These are phyloP conservation scores for Poeciliopsis prolifica DNA, from an alignment of 2,113 vertebrate genomes.

Conservation along the genomic window DNA sequence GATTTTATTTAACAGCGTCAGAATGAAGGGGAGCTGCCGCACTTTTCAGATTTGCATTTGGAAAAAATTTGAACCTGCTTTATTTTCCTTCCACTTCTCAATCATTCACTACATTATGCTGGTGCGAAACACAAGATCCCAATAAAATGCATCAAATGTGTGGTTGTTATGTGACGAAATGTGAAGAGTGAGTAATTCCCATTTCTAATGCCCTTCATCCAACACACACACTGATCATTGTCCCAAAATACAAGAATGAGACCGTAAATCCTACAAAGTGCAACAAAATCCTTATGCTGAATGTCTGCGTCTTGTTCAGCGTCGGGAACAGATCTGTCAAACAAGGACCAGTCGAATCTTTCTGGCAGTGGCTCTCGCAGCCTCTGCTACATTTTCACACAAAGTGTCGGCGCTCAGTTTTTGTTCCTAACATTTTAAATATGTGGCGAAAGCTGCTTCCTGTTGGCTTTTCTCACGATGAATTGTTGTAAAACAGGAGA, in stretches of 20 bases:
- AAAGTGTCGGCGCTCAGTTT: slow-evolving; percentile 7
- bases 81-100: not conserved
- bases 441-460: slow-evolving; percentile 14
- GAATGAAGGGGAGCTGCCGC: too few species aligned
- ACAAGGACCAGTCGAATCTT: slow-evolving; percentile 50
- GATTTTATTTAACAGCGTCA: too few species aligned
- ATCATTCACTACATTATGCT: not conserved
- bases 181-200: slow-evolving; percentile 33
- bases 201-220: slow-evolving; percentile 36
- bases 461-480: slow-evolving; percentile 37
- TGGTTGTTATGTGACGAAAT: not conserved
- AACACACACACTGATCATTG: slow-evolving; percentile 6
- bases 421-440: slow-evolving; percentile 9
- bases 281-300: slow-evolving; percentile 71
- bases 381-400: slow-evolving; percentile 7
- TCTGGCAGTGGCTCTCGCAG: slow-evolving; percentile 14
- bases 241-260: slow-evolving; percentile 21
- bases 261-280: slow-evolving; percentile 40
- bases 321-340: slow-evolving; percentile 29
- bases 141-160: not conserved
- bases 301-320: slow-evolving; percentile 50
- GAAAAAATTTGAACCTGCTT: not conserved
- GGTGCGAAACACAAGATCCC: not conserved
- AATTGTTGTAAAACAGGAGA: slow-evolving; percentile 22
- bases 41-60: too few species aligned